Percentiles rank a stretch among this genome's conserved stretches.
Conservation (phyloP, 2,113 vertebrate genomes). For the Odobenus rosmarus region DNA sequence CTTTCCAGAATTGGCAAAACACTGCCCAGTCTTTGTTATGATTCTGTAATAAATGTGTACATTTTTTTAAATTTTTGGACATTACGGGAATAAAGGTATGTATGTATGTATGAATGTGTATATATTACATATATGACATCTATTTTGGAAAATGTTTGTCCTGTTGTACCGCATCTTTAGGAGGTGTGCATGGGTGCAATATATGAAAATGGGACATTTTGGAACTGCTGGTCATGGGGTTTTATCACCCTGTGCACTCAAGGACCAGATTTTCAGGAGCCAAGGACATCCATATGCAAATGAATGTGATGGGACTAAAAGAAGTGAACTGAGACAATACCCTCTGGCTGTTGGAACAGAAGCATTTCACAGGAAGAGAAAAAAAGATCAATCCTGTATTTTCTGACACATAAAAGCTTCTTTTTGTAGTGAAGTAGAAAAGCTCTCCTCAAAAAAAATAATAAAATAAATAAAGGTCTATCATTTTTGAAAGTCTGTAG, state of each 20-base stretch:
- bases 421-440: conserved; percentile 99
- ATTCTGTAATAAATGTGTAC: conserved; percentile 99
- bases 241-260: conserved; percentile 94
- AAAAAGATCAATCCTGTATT: conserved; percentile 98
- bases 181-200: conserved; percentile 99
- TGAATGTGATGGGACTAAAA: conserved; percentile 92
- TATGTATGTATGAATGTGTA: conserved; percentile 98
- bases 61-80: conserved; percentile 99
- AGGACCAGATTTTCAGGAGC: conserved; percentile 95
- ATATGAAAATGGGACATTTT: conserved; percentile 97
- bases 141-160: conserved; percentile 99
- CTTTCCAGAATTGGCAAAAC: conserved; percentile 98
- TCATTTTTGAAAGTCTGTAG: conserved; percentile 18
- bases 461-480: not conserved
- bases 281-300: conserved; percentile 92
- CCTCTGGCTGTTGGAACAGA: conserved; percentile 96
- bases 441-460: conserved; percentile 93
- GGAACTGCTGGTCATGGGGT: conserved; percentile 97
- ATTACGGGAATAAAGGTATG: conserved; percentile 99
- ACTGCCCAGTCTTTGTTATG: conserved; percentile 99
- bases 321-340: conserved; percentile 94
- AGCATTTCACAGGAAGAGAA: conserved; percentile 98
- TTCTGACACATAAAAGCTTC: conserved; percentile 98
- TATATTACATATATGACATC: conserved; percentile 99
- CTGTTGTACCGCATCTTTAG: conserved; percentile 99